Base-by-base conservation (phyloP, 1,140 invertebrate species). In the Matsumurasca onukii region DNA sequence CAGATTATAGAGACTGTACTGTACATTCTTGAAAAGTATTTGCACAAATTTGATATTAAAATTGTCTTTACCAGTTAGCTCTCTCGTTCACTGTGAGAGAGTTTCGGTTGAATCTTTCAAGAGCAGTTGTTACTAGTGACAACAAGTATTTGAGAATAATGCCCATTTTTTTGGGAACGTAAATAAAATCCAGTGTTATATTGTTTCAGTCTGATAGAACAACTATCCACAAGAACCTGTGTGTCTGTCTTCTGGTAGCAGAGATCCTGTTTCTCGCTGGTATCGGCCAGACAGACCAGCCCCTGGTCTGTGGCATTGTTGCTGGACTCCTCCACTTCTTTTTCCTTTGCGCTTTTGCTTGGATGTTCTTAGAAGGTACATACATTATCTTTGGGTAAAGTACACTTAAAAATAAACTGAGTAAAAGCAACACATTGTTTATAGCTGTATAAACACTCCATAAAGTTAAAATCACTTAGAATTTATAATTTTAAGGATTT, bases 321-420 rank as follows among this genome's bases (percentile, higher is more conserved):
- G 96, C 97, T 69, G 92, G 91, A 29, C 81, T 95, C 30, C 81
- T 98, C 25, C 97, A 99, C 80, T 98, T 94, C 82, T 93, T 98
- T 82, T 97, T 98, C 81, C 83, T 98, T 64, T 92, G 93, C 69
- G 89, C 95, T 34, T 98, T 98, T 80, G 89, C 92, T 66, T 99
- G 97, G 97, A 98, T 98, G 91, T 95, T 95, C 79, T 86, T 97
- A 71, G 92, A 95, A 92, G 93, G 92, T 94, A 85, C 79, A 72
- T 73, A 29, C 3, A 22, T 12, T 45, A 45, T 12, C 39, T 12
- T 45, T 45, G 9, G 9, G n/a, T 45, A 9, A 45, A 45, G 9
- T 45, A 45, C 39, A n/a, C 39, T n/a, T 45, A n/a, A 12, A 45
- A n/a, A 45, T n/a, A 45, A n/a, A 45, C n/a, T 45, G 39, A 45